phyloP scores from a whole-genome alignment of 2,113 vertebrate genomes.

The Lucifuga dentata region DNA sequence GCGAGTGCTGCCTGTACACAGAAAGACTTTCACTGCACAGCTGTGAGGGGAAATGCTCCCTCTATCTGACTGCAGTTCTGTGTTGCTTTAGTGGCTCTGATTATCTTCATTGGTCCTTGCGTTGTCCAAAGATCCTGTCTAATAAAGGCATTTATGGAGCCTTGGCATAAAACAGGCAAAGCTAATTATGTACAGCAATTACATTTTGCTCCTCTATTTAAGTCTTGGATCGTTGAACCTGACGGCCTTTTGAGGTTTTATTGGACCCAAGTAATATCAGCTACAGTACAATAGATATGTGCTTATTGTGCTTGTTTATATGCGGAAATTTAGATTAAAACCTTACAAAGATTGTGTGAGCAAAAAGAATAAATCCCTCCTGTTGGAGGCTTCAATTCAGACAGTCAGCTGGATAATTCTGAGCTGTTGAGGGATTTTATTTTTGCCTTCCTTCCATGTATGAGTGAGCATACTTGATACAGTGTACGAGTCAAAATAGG shows the following conservation, averaged over 20 bases:
- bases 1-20: neutral
- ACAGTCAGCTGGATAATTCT: conserved; percentile 63
- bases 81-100: conserved; percentile 14
- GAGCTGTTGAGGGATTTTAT: conserved; percentile 64
- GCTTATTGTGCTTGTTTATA: conserved; percentile 31
- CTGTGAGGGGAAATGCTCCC: conserved; percentile 9
- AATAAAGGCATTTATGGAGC: conserved; percentile 39
- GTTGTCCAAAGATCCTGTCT: conserved; percentile 26
- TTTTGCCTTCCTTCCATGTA: conserved; percentile 29
- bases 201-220: conserved; percentile 28
- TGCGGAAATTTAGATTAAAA: conserved; percentile 59
- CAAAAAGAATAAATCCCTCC: conserved; percentile 62
- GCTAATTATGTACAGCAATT: conserved; percentile 44
- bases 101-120: conserved; percentile 17
- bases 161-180: conserved; percentile 46
- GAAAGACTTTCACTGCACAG: neutral
- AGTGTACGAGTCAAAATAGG: conserved; percentile 27
- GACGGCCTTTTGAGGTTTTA: conserved; percentile 14
- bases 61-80: conserved; percentile 20
- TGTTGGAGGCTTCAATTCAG: conserved; percentile 61
- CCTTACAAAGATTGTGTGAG: conserved; percentile 45
- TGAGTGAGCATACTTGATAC: conserved; percentile 29
- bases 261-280: conserved; percentile 15
- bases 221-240: conserved; percentile 8
- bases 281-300: neutral